Evolutionary conservation across 2,113 vertebrate genomes (phyloP), one percentile per base, ranked within the genome.

Genomic region (Forbesichthys agassizii): DNA sequence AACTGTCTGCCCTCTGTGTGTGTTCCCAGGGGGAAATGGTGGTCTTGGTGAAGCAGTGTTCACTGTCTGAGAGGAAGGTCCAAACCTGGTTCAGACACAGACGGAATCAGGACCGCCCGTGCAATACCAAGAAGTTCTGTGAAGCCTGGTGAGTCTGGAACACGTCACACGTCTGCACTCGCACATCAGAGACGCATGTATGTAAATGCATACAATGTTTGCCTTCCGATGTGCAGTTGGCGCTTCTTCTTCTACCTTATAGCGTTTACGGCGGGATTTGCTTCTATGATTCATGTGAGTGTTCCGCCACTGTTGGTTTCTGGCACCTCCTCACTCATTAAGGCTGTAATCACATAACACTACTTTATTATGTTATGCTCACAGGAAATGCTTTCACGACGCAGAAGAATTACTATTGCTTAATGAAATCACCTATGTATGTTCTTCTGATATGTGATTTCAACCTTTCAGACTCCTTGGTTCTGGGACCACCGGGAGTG

Each of bases 71-170:
- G 60, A 86, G 86, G 18, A 94, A 94, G 79, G 92, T 95, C 71
- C 92, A 94, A 51, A 86, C 87, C 27, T 99, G 96, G 96, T 96
- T 99, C 86, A 87, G 90, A 55, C 85, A 67, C 65, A 93, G 96
- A 9, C 86, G 92, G 63, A 95, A 95, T 77, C 87, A 92, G 59
- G 93, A 98, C 73, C 88, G 89, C 59, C 94, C 97, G 20, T 91
- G 73, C 71, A 86, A 93, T 74, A 93, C 92, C 0, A 96, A 92
- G 88, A 98, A 98, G 86, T 98, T 98, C 88, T 94, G 93, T 0
- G 96, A 99, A 80, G 94, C 96, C 85, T 93, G 93, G 97, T 99
- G 72, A 94, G 93, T 74, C 4, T 9, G 3, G 11, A 52, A 52
- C 5, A 11, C 20, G 47, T 7, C 36, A 7, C 36, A 42, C 36